Base-by-base conservation (phyloP, 2,888 invertebrate species). In the Lasiommata megera region DNA sequence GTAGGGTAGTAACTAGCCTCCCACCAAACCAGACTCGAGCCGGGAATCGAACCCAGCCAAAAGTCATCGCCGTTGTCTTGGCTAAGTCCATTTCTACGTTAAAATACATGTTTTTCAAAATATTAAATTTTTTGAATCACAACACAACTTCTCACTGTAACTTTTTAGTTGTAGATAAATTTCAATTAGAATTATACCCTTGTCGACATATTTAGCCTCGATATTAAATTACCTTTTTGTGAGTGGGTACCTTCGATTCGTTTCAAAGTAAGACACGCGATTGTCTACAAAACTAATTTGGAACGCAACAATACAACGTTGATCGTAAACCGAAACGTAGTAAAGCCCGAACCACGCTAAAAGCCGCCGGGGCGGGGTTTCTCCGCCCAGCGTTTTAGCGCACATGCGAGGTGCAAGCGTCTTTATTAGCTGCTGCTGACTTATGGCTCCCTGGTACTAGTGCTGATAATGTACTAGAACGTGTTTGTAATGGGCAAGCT, bases 351-450 rank as follows among this genome's bases (percentile, higher is more conserved):
- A 68, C 67, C 67, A 70, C 77, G 73, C 77, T 79, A 73, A 79
- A 79, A 77, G 79, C 77, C 72, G 65, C 61, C 71, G 69, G 83
- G 86, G 87, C 86, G 87, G 82, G 79, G 77, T 68, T 67, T 77
- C 70, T 69, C 73, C 88, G 87, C 88, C 88, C 84, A 73, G 79
- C 78, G 86, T 78, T 86, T 87, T 73, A 73, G 65, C 68, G 65
- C 61, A 64, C 71, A 81, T 82, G 77, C 79, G 71, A 76, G 44
- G 53, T 76, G 72, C 76, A 73, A 76, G 74, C 74, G 81, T 84
- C 86, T 88, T 80, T 85, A 87, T 88, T 87, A 87, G 76, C 80
- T 62, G 55, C 67, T 73, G 73, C 78, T 64, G 65, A 74, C 65
- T 67, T 71, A 67, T 65, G 62, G 70, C 70, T 67, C 71, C 74